Conservation (phyloP, 2,797 vertebrate genomes). For the Eulemur albifrons region DNA sequence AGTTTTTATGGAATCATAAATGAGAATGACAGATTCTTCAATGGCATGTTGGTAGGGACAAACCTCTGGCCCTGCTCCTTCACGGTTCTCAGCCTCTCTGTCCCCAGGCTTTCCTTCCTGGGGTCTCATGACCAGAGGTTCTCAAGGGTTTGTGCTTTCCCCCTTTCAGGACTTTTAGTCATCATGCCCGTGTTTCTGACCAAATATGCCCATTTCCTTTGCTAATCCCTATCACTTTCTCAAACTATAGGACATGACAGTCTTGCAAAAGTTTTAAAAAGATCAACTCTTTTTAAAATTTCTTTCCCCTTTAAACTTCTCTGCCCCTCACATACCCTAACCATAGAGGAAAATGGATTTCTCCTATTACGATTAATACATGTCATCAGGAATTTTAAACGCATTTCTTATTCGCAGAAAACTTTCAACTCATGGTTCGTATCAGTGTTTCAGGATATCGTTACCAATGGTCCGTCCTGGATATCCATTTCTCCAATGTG, state of each 20-base stretch:
- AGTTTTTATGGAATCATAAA: slow-evolving; percentile 94
- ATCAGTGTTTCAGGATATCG: neutral
- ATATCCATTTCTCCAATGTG: neutral
- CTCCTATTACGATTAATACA: neutral
- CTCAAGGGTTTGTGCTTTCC: neutral
- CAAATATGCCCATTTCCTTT: neutral
- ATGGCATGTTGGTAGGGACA: neutral
- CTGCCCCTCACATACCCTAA: neutral
- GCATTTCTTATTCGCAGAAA: neutral
- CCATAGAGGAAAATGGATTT: neutral
- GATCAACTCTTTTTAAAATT: neutral
- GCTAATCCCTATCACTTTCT: neutral
- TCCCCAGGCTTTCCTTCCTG: neutral
- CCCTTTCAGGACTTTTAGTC: accelerated
- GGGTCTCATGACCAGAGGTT: neutral
- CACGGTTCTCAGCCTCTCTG: neutral
- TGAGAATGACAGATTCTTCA: too few species aligned
- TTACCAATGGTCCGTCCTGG: neutral
- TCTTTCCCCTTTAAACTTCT: neutral
- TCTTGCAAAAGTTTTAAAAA: neutral
- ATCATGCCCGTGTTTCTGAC: neutral
- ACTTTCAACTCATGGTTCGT: neutral
- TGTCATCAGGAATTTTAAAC: neutral
- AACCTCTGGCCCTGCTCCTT: neutral
- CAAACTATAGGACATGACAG: neutral